Evolutionary conservation across 2,888 invertebrate species (phyloP).

Genomic region (Agrochola lychnidis): DNA sequence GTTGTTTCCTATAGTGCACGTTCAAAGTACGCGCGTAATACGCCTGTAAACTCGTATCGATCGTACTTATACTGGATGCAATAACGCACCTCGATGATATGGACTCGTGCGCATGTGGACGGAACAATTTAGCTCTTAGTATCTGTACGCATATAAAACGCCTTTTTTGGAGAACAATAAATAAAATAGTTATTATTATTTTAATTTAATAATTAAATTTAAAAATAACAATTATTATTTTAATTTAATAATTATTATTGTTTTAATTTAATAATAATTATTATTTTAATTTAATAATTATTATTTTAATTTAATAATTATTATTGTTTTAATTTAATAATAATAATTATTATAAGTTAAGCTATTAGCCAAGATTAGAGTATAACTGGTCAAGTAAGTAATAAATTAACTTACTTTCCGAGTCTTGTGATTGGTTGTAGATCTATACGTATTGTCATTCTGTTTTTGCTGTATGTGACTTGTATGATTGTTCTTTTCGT

Average conservation of each 20-base stretch:
- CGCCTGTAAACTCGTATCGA: background rate
- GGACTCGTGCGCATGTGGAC: background rate
- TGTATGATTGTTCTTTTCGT: constrained; percentile 63
- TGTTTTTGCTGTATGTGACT: constrained; percentile 60
- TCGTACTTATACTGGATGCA: background rate
- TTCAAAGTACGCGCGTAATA: background rate
- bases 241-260: background rate
- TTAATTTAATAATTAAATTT: too few relatives aligned
- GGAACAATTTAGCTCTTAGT: background rate
- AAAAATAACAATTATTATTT: too few relatives aligned
- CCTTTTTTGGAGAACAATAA: background rate
- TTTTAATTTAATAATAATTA: too few relatives aligned
- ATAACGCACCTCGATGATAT: background rate
- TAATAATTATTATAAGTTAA: background rate
- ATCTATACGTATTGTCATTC: constrained; percentile 60
- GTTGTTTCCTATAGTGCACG: background rate
- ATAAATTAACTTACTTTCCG: constrained; percentile 75
- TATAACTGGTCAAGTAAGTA: background rate
- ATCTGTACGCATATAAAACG: background rate
- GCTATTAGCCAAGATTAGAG: background rate
- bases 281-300: background rate
- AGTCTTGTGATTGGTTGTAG: constrained; percentile 77
- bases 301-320: too few relatives aligned
- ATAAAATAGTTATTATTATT: too few relatives aligned
- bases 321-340: too few relatives aligned